These are phyloP conservation scores for Chlorocebus sabaeus DNA, from an alignment of 2,113 vertebrate genomes.

Conservation along the genomic window DNA sequence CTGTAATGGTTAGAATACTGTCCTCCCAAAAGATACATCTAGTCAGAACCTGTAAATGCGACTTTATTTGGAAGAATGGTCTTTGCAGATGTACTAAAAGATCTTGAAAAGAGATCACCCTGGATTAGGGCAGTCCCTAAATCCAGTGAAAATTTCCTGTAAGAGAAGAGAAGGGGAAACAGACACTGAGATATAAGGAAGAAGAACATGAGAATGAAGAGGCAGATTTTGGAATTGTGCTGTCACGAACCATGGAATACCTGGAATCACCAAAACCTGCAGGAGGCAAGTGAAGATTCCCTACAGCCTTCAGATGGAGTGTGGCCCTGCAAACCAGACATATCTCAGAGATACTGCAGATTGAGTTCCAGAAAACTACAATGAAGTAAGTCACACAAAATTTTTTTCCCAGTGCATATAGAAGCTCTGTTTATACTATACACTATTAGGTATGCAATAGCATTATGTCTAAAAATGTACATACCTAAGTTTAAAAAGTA, in stretches of 20 bases:
- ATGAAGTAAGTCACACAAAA: neutral
- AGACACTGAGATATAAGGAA: neutral
- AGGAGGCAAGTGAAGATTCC: neutral
- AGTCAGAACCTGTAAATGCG: neutral
- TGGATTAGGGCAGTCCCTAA: neutral
- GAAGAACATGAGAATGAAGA: neutral
- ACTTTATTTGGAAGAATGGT: neutral
- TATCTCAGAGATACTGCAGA: neutral
- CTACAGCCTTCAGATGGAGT: neutral
- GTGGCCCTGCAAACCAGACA: neutral
- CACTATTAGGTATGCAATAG: neutral
- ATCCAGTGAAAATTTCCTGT: neutral
- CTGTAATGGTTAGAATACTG: neutral
- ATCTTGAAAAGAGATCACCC: neutral
- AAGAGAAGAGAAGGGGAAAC: neutral
- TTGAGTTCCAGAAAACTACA: neutral
- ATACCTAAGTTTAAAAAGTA: neutral
- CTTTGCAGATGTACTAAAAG: neutral
- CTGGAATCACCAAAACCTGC: neutral
- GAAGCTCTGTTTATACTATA: neutral
- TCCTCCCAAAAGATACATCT: neutral
- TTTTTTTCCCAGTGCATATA: neutral
- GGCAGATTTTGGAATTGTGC: neutral
- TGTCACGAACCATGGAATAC: neutral
- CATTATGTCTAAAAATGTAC: neutral